These are phyloP conservation scores for Melitaea cinxia DNA, from an alignment of 1,140 invertebrate genomes.

Conservation along the genomic window DNA sequence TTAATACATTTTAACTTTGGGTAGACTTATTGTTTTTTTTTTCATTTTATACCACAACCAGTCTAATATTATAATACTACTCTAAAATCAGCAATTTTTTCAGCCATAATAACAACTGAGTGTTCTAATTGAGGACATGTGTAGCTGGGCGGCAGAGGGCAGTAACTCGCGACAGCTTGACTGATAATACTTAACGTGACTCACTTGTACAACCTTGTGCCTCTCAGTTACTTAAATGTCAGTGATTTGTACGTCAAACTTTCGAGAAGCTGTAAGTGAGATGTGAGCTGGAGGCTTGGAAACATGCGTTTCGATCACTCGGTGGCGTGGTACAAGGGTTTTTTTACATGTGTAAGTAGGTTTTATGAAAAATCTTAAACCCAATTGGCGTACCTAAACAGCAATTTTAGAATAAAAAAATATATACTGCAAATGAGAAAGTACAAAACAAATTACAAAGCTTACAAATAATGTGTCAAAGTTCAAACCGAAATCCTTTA, in stretches of 20 bases:
- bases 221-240: conserved; percentile 74
- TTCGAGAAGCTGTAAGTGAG: conserved; percentile 79
- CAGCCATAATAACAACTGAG: conserved; percentile 74
- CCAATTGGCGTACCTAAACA: conserved; percentile 58
- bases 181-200: conserved; percentile 34
- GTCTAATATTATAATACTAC: conserved; percentile 68
- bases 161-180: conserved; percentile 48
- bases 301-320: conserved; percentile 80
- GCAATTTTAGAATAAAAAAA: conserved; percentile 38
- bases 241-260: conserved; percentile 72
- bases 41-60: conserved; percentile 67
- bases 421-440: conserved; percentile 26
- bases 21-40: conserved; percentile 33
- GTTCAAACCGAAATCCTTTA: neutral
- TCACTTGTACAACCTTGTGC: conserved; percentile 63
- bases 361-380: conserved; percentile 62
- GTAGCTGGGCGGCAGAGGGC: conserved; percentile 75
- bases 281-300: conserved; percentile 79
- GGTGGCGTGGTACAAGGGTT: conserved; percentile 78
- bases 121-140: conserved; percentile 62
- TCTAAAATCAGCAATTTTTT: conserved; percentile 69
- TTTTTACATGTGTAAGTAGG: conserved; percentile 73
- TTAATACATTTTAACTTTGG: conserved; percentile 8
- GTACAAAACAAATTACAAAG: conserved; percentile 35
- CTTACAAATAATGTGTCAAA: conserved; percentile 22